A percentile compares a stretch with the other conserved stretches of the same genome.
Conservation (phyloP, 2,113 vertebrate species). For the Vicugna pacos region DNA sequence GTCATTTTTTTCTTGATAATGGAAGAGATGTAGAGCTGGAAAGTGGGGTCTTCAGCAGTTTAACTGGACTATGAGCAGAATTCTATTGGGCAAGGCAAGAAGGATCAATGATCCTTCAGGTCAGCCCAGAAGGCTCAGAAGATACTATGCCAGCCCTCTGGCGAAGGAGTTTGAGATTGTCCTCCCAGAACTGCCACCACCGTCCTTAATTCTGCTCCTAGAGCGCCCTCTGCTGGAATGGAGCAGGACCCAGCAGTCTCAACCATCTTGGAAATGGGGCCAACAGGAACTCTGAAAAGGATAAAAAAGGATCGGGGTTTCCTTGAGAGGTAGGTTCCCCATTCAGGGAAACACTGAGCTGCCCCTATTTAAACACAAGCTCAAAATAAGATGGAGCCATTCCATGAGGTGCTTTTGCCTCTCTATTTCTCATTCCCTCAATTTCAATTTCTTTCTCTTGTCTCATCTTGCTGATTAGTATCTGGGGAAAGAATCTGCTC, state of each 20-base stretch:
- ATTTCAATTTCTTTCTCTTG: conserved; percentile 2
- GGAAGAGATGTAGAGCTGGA: not conserved
- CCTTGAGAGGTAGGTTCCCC: not conserved
- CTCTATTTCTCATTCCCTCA: not conserved
- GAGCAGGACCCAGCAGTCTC: not conserved
- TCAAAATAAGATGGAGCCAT: not conserved
- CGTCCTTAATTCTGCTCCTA: conserved; percentile 74
- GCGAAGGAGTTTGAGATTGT: not conserved
- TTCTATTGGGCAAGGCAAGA: not conserved
- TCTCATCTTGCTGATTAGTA: not conserved
- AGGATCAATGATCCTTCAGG: not conserved
- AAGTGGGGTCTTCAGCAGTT: not conserved
- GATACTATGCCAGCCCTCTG: not conserved
- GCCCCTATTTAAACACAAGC: not conserved
- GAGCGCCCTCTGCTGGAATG: conserved; percentile 84
- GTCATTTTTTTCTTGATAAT: not conserved
- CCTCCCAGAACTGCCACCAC: conserved; percentile 38
- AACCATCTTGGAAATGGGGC: conserved; percentile 66
- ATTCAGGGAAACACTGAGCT: not conserved
- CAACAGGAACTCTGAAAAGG: not conserved
- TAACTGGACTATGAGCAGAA: not conserved
- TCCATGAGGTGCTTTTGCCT: not conserved
- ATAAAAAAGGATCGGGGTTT: not conserved
- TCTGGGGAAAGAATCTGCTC: not conserved
- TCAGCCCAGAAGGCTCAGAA: not conserved